A percentile compares a stretch with the other conserved stretches of the same genome.
Evolutionary conservation across 37 sponge, comb jelly and placozoan species (phyloP).

Genomic region (Chondrosia reniformis): DNA sequence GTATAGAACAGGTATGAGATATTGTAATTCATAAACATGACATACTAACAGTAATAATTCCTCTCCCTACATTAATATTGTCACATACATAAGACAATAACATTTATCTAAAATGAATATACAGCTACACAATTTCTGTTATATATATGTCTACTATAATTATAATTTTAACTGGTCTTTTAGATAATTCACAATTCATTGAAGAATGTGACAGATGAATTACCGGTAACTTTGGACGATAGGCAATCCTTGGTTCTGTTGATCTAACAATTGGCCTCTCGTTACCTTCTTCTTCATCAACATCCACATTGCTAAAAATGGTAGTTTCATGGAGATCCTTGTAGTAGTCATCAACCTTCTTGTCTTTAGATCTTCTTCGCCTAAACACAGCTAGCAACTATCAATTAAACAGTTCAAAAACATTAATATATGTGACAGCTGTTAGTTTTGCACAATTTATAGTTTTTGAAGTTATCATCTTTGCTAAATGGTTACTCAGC

Average conservation of each 20-base stretch:
- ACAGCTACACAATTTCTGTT: not conserved
- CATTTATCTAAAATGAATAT: not conserved
- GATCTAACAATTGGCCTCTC: not conserved
- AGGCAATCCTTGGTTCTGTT: not conserved
- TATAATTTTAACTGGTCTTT: too few relatives aligned
- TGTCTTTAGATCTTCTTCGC: not conserved
- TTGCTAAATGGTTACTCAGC: too few relatives aligned
- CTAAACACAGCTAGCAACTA: not conserved
- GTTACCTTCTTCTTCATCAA: not conserved
- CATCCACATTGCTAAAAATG: not conserved
- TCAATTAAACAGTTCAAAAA: not conserved
- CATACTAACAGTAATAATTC: not conserved
- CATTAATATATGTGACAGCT: not conserved
- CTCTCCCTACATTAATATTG: not conserved
- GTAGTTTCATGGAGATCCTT: not conserved
- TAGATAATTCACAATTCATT: too few relatives aligned
- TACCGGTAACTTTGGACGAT: slow-evolving; percentile 15
- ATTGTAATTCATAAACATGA: not conserved
- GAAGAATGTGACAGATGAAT: not conserved
- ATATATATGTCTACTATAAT: too few relatives aligned
- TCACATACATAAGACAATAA: not conserved
- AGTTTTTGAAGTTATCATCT: too few relatives aligned
- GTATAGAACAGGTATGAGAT: not conserved
- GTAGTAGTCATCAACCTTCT: not conserved
- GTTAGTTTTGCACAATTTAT: not conserved